These are phyloP conservation scores for Metopolophium dirhodum DNA, from an alignment of 1,140 invertebrate species.

Conservation along the genomic window DNA sequence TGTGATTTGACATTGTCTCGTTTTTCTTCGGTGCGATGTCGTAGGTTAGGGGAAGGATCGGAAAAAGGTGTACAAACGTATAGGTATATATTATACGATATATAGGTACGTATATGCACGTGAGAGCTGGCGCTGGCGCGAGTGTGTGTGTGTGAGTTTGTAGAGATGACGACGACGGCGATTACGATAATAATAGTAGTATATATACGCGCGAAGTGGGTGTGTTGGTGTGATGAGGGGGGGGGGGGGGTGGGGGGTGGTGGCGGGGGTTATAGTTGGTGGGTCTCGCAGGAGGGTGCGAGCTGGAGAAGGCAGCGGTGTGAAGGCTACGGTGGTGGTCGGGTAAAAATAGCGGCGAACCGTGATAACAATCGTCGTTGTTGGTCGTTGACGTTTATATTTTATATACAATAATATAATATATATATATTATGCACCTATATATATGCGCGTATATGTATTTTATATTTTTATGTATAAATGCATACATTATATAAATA, in stretches of 20 bases:
- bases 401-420: conserved; percentile 20
- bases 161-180: neutral
- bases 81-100: neutral
- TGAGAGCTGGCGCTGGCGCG: neutral
- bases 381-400: conserved; percentile 40
- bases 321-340: neutral
- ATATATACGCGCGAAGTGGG: neutral
- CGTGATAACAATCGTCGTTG: conserved; percentile 32
- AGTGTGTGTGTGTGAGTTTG: neutral
- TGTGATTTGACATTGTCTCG: conserved; percentile 45
- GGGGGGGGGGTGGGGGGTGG: neutral
- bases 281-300: neutral
- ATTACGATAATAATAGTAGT: conserved; percentile 36
- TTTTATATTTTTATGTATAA: conserved; percentile 20
- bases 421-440: neutral
- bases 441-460: neutral
- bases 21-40: conserved; percentile 9
- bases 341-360: neutral
- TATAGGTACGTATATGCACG: neutral
- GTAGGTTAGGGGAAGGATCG: neutral
- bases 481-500: neutral
- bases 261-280: neutral
- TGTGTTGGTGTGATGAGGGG: neutral
- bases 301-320: neutral
- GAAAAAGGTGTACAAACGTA: neutral